Base-by-base conservation (phyloP, 2,888 invertebrate species). In the Eueremaeus valkanovi region DNA sequence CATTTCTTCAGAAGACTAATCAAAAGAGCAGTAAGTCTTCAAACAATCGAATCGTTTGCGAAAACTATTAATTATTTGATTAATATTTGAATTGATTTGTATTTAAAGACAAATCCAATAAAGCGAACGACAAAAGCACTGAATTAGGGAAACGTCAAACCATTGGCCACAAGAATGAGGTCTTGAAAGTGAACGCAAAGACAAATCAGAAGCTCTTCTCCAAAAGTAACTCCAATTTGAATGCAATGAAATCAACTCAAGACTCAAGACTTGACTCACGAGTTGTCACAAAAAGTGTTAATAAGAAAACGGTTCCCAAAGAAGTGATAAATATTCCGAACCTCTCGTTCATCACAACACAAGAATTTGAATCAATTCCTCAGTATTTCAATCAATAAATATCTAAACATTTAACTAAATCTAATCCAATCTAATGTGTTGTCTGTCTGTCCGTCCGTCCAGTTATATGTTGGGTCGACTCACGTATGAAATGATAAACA, bases 401-500 rank as follows among this genome's bases (percentile, higher is more conserved):
- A 29, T 74, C 11, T 31, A 9, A 61, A 72, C 2, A 9, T 36
- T 18, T 72, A n/a, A n/a, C n/a, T n/a, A n/a, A n/a, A n/a, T n/a
- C n/a, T n/a, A n/a, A n/a, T n/a, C n/a, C n/a, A n/a, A n/a, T n/a
- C n/a, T n/a, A n/a, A n/a, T n/a, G n/a, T n/a, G n/a, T n/a, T n/a
- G n/a, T n/a, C n/a, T n/a, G n/a, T n/a, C n/a, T n/a, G n/a, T n/a
- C n/a, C 8, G 18, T 31, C 13, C 33, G 77, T 78, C 45, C 74
- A 84, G 83, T 72, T 83, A 84, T 76, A 82, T 83, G 81, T 82
- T 82, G 76, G 83, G 83, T 11, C 78, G 84, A 6, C 75, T 83
- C 13, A 80, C 80, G 0, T 83, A 83, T 77, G 81, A 82, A 61
- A 80, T 82, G 70, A 76, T 83, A 3, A 83, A 83, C 77, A 78